Conservation (phyloP, 2,888 invertebrate genomes). For the Philonicus albiceps region DNA sequence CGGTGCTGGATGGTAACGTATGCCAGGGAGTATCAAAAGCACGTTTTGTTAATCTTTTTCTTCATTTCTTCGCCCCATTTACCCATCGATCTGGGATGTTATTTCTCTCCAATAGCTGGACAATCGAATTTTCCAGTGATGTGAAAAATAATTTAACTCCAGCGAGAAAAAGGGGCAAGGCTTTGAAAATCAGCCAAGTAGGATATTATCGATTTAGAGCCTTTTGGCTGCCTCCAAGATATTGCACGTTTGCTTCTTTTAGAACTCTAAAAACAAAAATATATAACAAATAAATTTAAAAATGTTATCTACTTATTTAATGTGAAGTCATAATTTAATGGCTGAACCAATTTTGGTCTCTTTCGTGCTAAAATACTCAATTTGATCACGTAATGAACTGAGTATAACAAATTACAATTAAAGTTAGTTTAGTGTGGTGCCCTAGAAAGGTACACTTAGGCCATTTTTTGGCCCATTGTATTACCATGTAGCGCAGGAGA, state of each 20-base stretch:
- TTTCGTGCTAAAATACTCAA: neutral
- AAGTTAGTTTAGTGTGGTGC: too few species aligned
- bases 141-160: neutral
- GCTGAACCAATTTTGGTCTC: neutral
- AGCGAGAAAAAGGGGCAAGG: neutral
- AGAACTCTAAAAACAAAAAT: neutral
- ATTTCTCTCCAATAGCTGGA: neutral
- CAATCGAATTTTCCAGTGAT: neutral
- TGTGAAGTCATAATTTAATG: neutral
- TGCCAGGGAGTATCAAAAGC: neutral
- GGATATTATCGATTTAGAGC: neutral
- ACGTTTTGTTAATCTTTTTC: neutral
- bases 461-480: too few species aligned
- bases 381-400: neutral
- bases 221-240: neutral
- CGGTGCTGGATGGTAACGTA: neutral
- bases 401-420: neutral
- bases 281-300: neutral
- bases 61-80: neutral
- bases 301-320: neutral
- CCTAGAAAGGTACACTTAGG: too few species aligned
- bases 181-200: neutral
- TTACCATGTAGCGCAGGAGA: too few species aligned
- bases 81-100: neutral
- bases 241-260: neutral